Percentiles rank a stretch among this genome's conserved stretches.
Conservation (phyloP, 2,113 vertebrate genomes). For the Nyctibius bracteatus region DNA sequence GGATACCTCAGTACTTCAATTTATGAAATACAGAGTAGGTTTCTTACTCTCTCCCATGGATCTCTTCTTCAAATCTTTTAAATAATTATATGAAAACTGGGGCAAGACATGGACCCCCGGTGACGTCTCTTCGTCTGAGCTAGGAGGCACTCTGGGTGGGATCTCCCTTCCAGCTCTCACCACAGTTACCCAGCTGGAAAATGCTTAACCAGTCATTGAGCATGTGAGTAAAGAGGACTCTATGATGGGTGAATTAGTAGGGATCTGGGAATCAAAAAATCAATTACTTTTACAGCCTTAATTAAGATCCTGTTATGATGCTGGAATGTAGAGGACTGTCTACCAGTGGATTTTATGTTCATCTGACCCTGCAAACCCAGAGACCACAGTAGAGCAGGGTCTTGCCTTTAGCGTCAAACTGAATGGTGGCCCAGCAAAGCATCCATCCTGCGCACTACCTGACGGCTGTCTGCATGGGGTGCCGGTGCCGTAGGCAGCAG, state of each 20-base stretch:
- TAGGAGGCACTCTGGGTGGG: not conserved
- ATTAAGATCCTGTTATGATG: not conserved
- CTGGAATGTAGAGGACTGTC: not conserved
- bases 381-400: not conserved
- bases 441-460: not conserved
- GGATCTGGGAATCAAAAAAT: not conserved
- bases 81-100: not conserved
- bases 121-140: not conserved
- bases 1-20: not conserved
- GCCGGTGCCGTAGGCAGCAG: fast-evolving
- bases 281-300: not conserved
- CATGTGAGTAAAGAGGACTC: not conserved
- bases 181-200: not conserved
- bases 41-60: not conserved
- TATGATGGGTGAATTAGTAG: not conserved
- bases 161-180: not conserved
- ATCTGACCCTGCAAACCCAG: not conserved
- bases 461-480: fast-evolving
- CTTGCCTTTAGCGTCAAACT: not conserved
- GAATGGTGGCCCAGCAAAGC: not conserved
- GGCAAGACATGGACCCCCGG: not conserved
- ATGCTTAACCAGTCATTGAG: not conserved
- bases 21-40: not conserved
- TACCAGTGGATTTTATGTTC: not conserved
- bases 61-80: not conserved